These are phyloP conservation scores for Tretioscincus oriximinensis DNA, from an alignment of 2,113 vertebrate genomes.

Conservation along the genomic window DNA sequence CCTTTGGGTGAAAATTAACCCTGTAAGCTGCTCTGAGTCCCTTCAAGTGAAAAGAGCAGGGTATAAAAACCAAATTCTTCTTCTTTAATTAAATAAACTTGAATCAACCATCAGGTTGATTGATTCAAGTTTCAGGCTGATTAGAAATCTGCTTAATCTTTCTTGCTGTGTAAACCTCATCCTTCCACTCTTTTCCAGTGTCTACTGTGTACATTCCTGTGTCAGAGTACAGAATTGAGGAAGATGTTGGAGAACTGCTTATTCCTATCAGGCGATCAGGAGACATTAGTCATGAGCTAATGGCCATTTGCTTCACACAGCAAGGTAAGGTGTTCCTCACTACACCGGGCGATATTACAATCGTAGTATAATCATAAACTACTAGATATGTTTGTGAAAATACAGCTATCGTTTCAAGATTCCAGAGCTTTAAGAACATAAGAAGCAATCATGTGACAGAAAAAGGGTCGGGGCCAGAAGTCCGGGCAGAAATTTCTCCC, in stretches of 20 bases:
- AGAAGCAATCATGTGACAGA: no score
- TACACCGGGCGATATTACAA: no score
- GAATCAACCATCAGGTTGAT: no score
- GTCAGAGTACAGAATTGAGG: conserved; percentile 79
- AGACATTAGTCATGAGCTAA: conserved; percentile 82
- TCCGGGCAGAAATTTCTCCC: no score
- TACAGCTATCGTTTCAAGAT: neutral
- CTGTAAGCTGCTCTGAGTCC: no score
- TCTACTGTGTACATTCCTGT: conserved; percentile 84
- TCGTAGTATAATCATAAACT: neutral
- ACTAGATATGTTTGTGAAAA: neutral
- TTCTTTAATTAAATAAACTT: no score
- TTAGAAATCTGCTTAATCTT: neutral
- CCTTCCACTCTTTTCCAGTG: conserved; percentile 68
- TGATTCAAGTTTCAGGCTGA: no score
- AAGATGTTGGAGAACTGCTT: conserved; percentile 81
- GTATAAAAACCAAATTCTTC: no score
- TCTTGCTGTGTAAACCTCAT: neutral
- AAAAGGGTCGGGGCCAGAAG: no score
- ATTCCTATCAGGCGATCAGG: conserved; percentile 80
- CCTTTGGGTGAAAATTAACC: no score
- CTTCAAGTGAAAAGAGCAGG: no score
- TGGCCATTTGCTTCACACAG: conserved; percentile 83
- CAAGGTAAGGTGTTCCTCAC: conserved; percentile 71
- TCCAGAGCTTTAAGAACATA: no score